Evolutionary conservation across 2,113 vertebrate species (phyloP).

Genomic region (Serilophus lunatus): DNA sequence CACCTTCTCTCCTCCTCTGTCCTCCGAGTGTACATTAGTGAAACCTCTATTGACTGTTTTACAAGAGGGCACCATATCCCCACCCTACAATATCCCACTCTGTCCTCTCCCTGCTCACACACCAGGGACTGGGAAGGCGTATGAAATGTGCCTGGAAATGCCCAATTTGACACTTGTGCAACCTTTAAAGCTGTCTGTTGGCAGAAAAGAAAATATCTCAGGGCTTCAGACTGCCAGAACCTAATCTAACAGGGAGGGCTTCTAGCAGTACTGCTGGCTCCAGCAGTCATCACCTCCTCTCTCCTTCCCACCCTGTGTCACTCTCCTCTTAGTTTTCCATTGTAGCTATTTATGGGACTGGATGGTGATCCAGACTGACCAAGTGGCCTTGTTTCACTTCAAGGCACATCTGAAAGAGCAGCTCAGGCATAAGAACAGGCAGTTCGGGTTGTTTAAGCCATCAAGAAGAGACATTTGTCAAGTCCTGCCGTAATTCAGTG

Average conservation of each 20-base stretch:
- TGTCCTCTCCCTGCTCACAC: background rate
- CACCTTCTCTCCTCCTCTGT: background rate
- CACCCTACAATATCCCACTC: background rate
- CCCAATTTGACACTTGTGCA: background rate
- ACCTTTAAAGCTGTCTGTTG: background rate
- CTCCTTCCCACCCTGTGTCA: background rate
- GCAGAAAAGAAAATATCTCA: background rate
- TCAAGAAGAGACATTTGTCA: background rate
- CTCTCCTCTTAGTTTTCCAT: background rate
- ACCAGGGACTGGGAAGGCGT: background rate
- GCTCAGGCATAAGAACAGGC: background rate
- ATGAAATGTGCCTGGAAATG: background rate
- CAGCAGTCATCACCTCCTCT: background rate
- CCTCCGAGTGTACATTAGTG: background rate
- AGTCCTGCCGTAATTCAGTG: background rate
- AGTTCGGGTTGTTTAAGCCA: background rate
- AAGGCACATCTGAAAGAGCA: background rate
- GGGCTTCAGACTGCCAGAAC: background rate
- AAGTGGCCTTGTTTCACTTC: background rate
- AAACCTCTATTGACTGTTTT: background rate
- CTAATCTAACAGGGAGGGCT: background rate
- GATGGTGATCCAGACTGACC: background rate
- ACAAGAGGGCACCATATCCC: background rate
- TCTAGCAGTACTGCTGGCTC: background rate
- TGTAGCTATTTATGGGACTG: background rate